Base-by-base conservation (phyloP, 2,888 invertebrate genomes). In the Protula sp. region DNA sequence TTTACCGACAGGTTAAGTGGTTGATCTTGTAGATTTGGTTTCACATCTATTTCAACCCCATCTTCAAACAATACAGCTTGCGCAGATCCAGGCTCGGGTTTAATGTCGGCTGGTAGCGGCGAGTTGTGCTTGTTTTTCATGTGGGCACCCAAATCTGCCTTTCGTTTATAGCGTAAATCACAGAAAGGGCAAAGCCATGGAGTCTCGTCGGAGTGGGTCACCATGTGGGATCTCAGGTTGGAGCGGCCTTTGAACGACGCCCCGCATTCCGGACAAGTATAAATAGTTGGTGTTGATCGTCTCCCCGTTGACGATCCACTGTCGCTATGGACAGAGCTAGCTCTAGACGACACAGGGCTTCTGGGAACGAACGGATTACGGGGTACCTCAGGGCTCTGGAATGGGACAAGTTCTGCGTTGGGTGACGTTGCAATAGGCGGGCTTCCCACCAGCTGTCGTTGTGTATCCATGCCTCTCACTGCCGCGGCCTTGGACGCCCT, bases 81-180 rank as follows among this genome's bases (percentile, higher is more conserved):
- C 9, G 38, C 9, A 38, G 38, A 38, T 14, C 9, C 9, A 14
- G 38, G 9, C 9, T 9, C 19, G 9, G 19, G 38, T 19, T 38
- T 38, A 9, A 9, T 19, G 19, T 19, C 19, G 19, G 9, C 19
- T 19, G 9, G 9, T 38, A 14, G 38, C 9, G 38, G 38, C 9
- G 9, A 14, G 30, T 72, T 72, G 60, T 79, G 79, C 52, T 76
- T 78, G 24, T 71, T 64, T 58, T 75, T 77, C 73, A 78, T 73
- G 65, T 79, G 79, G 2, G 76, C 65, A 54, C 76, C 76, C 48
- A 79, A 65, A 60, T 79, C 78, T 4, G 75, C 72, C 0, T 73
- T 69, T n/a, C 76, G 61, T 55, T 72, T 74, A 65, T 76, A 77
- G 30, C 71, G 38, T 19, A 68, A 56, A 1, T 60, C 58, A 55